Conservation (phyloP, 1,140 invertebrate species). For the Drosophila bifasciata region DNA sequence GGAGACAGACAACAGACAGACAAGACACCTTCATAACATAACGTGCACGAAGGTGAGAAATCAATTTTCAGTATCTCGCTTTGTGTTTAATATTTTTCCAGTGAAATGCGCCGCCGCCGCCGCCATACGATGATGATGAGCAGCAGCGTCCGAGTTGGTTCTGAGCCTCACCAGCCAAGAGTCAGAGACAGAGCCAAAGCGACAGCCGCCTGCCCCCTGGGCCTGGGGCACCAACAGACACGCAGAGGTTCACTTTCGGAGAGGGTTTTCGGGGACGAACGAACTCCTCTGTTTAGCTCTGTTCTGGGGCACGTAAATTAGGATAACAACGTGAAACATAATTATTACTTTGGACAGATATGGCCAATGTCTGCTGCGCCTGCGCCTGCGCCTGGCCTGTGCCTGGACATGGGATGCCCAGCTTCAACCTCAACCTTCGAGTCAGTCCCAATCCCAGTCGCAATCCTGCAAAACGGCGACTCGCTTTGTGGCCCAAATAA, state of each 20-base stretch:
- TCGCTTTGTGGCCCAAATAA: constrained; percentile 78
- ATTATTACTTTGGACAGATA: constrained; percentile 82
- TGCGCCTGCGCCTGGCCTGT: neutral
- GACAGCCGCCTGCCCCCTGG: constrained; percentile 14
- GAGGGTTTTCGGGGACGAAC: constrained; percentile 4
- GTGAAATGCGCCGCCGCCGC: constrained; percentile 67
- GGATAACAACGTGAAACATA: constrained; percentile 83
- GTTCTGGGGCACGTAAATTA: constrained; percentile 79
- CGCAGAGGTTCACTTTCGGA: constrained; percentile 25
- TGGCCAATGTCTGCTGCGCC: constrained; percentile 59
- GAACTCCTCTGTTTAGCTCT: constrained; percentile 29
- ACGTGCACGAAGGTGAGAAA: constrained; percentile 82
- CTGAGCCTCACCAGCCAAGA: neutral
- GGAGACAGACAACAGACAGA: constrained; percentile 14
- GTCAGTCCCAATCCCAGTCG: constrained; percentile 10
- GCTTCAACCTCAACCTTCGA: neutral
- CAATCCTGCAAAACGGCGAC: neutral
- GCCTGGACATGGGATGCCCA: neutral
- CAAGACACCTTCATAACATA: constrained; percentile 37
- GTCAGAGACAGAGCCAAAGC: neutral
- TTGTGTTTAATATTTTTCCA: constrained; percentile 81
- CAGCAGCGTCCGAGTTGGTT: neutral
- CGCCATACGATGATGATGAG: constrained; percentile 33
- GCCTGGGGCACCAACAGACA: constrained; percentile 42
- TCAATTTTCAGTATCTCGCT: constrained; percentile 83